Evolutionary conservation across 2,888 invertebrate genomes (phyloP), one percentile per base, ranked within the genome.

Genomic region (Agrilus biguttatus): DNA sequence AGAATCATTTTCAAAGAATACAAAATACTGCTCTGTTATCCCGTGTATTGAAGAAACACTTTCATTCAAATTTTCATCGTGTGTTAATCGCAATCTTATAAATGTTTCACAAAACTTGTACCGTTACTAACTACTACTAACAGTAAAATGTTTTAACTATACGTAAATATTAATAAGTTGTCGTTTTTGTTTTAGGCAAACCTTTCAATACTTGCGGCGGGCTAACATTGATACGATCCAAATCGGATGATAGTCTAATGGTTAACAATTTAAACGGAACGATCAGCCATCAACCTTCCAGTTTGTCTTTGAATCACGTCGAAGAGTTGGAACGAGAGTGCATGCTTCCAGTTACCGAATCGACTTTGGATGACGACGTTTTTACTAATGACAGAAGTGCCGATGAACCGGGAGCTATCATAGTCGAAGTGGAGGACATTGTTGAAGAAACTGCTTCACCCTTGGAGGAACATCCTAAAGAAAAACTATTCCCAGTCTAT

Each of bases 401-500:
- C 3, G 63, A 72, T 40, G 73, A 77, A 36, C 82, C 84, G 0
- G 83, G 82, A 51, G 86, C 86, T 1, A 74, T 86, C 1, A 74
- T 86, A 45, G 83, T 86, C 0, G 86, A 86, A 58, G 79, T 87
- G 4, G 86, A 86, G 60, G 85, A 83, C 51, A 81, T 83, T 43
- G 80, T 83, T 42, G 77, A 83, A 37, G 85, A 85, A 64, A 84
- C 84, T 0, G 83, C 84, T 1, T 80, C 83, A 7, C 80, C 83
- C 0, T 65, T 86, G 42, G 67, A 78, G 39, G 77, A 79, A 1
- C 77, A 77, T 1, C 63, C 77, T 4, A 78, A 78, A 37, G 81
- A 82, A 56, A 81, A 78, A 33, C 83, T 84, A 56, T 80, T 78
- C 35, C 83, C 85, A 0, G 73, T 86, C 2, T 86, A 85, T 55